Percentiles rank a stretch among this genome's conserved stretches.
These are phyloP conservation scores for Karalla daura DNA, from an alignment of 2,797 vertebrate species.

Conservation along the genomic window DNA sequence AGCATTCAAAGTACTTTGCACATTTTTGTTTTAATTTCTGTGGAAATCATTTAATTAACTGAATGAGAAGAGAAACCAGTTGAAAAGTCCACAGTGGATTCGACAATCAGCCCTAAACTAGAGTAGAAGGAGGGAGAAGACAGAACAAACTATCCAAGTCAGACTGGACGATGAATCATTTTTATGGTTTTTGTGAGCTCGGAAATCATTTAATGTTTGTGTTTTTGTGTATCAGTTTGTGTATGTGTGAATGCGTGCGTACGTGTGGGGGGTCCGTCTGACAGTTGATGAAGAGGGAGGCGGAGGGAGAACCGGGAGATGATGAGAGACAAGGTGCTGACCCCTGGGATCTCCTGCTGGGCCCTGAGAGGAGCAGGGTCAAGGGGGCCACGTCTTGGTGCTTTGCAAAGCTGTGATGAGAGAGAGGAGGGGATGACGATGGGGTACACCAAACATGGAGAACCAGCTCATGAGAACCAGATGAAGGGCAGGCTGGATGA, in stretches of 20 bases:
- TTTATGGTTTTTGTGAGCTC: neutral
- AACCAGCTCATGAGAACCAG: slow-evolving; percentile 81
- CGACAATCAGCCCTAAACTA: neutral
- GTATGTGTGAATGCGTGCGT: neutral
- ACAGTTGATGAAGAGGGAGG: slow-evolving; percentile 46
- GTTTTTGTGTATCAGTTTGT: slow-evolving; percentile 25
- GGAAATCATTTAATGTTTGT: neutral
- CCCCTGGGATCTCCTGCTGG: slow-evolving; percentile 67
- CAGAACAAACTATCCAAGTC: neutral
- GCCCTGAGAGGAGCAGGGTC: slow-evolving; percentile 62
- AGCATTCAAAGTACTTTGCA: too few relatives aligned
- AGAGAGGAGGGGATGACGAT: slow-evolving; percentile 47
- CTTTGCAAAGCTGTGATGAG: slow-evolving; percentile 26
- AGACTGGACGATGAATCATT: neutral
- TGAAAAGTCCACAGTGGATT: too few relatives aligned
- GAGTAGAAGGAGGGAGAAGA: neutral
- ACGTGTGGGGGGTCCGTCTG: slow-evolving; percentile 56
- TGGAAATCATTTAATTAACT: too few relatives aligned
- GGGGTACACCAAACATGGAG: slow-evolving; percentile 57
- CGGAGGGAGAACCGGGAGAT: slow-evolving; percentile 52
- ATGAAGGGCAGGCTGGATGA: slow-evolving; percentile 76
- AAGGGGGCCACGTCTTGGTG: slow-evolving; percentile 35
- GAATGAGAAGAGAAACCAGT: too few relatives aligned
- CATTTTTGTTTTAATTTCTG: too few relatives aligned
- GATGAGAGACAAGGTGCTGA: slow-evolving; percentile 70